phyloP scores from a whole-genome alignment of 2,113 vertebrate genomes.

The Corvus hawaiiensis region DNA sequence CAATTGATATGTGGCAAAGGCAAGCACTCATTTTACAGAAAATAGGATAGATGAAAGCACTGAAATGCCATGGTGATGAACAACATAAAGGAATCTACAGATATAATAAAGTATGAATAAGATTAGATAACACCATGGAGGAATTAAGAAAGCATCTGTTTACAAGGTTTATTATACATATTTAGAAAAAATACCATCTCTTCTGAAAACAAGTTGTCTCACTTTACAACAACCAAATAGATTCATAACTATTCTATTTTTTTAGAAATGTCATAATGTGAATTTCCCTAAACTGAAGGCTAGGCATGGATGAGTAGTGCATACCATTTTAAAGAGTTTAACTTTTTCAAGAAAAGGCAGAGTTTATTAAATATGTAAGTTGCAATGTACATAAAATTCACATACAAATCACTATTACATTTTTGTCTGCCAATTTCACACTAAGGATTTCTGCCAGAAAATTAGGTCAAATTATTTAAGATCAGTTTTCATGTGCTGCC shows the following conservation, averaged over 20 bases:
- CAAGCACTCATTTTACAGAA: neutral
- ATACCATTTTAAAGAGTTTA: neutral
- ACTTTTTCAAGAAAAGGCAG: neutral
- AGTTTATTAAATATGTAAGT: neutral
- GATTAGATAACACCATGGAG: neutral
- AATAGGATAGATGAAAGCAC: neutral
- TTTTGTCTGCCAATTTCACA: neutral
- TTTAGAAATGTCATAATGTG: neutral
- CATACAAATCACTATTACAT: neutral
- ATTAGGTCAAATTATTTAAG: neutral
- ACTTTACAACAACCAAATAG: neutral
- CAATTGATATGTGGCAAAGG: neutral
- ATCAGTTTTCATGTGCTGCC: neutral
- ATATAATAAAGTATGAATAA: neutral
- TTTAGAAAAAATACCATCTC: neutral
- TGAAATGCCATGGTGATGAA: neutral
- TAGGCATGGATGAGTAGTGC: neutral
- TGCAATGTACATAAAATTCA: neutral
- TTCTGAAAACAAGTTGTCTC: neutral
- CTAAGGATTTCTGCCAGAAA: neutral
- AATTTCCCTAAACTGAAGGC: neutral
- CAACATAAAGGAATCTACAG: neutral
- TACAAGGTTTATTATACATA: neutral
- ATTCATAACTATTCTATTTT: neutral
- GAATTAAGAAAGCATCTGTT: neutral